Evolutionary conservation across 2,888 invertebrate genomes (phyloP).

Genomic region (Drosophila fulvimacula): DNA sequence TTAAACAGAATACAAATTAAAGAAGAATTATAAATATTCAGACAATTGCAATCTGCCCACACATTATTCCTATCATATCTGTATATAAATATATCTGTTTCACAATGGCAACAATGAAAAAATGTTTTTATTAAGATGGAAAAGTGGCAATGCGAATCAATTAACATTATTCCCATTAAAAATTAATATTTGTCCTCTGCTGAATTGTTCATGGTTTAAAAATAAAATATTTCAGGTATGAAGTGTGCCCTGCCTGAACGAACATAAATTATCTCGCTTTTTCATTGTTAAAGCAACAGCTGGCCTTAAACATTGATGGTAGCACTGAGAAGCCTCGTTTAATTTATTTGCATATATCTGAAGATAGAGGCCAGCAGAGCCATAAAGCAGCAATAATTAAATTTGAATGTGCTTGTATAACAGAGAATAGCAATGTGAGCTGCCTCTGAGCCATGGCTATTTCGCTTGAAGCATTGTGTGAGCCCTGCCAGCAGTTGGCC

Average conservation of each 20-base stretch:
- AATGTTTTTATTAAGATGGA: neutral
- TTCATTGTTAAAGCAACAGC: neutral
- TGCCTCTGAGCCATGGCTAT: neutral
- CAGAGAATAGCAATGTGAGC: neutral
- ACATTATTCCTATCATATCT: neutral
- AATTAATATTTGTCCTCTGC: neutral
- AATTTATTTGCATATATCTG: neutral
- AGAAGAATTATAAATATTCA: neutral
- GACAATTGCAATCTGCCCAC: neutral
- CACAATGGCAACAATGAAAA: neutral
- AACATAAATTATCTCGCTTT: neutral
- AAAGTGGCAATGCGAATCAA: neutral
- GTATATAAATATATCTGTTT: neutral
- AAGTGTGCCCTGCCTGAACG: neutral
- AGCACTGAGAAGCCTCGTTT: neutral
- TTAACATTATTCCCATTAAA: neutral
- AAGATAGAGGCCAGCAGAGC: neutral
- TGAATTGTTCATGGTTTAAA: neutral
- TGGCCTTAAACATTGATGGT: neutral
- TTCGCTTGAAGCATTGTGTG: constrained; percentile 20
- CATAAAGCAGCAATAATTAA: neutral
- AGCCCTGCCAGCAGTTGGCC: constrained; percentile 47
- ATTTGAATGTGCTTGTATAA: neutral
- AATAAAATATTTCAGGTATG: neutral
- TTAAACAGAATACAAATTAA: no score